Base-by-base conservation (phyloP, 2,888 invertebrate genomes). In the Alloplasta piceator region DNA sequence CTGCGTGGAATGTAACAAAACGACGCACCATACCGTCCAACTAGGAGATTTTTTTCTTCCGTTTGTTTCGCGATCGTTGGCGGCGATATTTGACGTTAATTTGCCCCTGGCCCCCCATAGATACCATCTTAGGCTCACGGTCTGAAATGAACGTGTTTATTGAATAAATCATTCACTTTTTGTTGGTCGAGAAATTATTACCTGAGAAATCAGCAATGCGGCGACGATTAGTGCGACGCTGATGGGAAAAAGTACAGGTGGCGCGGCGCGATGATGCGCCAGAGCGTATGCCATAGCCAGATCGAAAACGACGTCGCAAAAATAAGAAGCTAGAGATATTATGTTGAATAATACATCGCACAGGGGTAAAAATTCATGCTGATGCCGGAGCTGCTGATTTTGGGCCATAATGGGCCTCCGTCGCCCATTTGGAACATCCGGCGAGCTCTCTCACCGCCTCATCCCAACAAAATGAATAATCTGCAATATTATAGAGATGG, bases 261-360 rank as follows among this genome's bases (percentile, higher is more conserved):
- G 89, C 14, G 88, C 87, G 50, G 81, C 71, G 3, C 87, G 83
- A 78, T 92, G 90, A 90, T 96, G 95, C 84, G 96, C 95, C 41
- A 98, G 94, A 36, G 97, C 96, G 92, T 97, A 98, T 60, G 96
- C 95, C 94, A 97, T 96, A 76, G 97, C 95, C 80, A 97, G 94
- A 92, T 98, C 97, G 92, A 98, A 98, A 6, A 97, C 97, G 82
- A 97, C 95, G 93, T 97, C 97, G 94, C 97, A 97, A 93, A 98
- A 98, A 92, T 98, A 97, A 36, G 96, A 96, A 77, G 97, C 97
- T 86, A 98, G 93, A 63, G 97, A 97, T 87, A 97, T 97, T 91
- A 98, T 96, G 93, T 98, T 98, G 94, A 98, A 98, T 63, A 98
- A 94, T 84, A 97, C 96, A 93, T 98, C 98, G 94, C 98, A 98